A percentile compares a stretch with the other conserved stretches of the same genome.
Evolutionary conservation across 1,140 invertebrate species (phyloP).

Genomic region (Drosophila obscura): DNA sequence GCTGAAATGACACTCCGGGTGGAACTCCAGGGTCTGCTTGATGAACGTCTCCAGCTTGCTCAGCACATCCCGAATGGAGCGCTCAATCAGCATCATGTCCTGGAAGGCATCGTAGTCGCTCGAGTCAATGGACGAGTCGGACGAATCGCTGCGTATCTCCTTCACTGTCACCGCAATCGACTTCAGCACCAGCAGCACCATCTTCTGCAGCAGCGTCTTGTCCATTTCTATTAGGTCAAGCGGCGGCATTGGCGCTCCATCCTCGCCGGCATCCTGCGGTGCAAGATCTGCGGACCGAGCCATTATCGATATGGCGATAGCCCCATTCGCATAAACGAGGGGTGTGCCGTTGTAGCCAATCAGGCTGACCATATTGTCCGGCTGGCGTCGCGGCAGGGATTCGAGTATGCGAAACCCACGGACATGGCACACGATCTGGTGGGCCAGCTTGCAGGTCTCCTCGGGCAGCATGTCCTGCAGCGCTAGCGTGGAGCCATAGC

Average conservation of each 20-base stretch:
- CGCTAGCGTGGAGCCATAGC: conserved; percentile 94
- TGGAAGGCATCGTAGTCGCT: conserved; percentile 93
- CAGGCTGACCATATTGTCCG: conserved; percentile 85
- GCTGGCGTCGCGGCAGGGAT: conserved; percentile 84
- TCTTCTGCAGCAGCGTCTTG: conserved; percentile 91
- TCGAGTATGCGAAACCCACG: conserved; percentile 92
- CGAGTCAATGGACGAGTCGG: conserved; percentile 91
- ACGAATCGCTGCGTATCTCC: conserved; percentile 93
- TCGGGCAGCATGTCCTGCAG: conserved; percentile 93
- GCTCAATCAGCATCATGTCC: conserved; percentile 94
- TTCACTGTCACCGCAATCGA: conserved; percentile 95
- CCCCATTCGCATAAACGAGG: conserved; percentile 51
- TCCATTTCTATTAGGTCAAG: conserved; percentile 84
- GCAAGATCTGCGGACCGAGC: background rate
- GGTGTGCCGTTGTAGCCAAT: conserved; percentile 85
- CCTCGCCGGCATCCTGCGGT: conserved; percentile 50
- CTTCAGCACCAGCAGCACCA: conserved; percentile 93
- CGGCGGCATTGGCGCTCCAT: conserved; percentile 39
- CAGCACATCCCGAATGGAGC: conserved; percentile 92
- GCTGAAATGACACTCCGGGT: conserved; percentile 93
- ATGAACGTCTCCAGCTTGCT: conserved; percentile 92
- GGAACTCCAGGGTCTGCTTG: conserved; percentile 91
- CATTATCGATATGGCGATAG: conserved; percentile 19
- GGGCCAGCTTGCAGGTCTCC: conserved; percentile 93
- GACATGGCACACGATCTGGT: conserved; percentile 92